Conservation (phyloP, 1,140 invertebrate genomes). For the Heliconius melpomene region DNA sequence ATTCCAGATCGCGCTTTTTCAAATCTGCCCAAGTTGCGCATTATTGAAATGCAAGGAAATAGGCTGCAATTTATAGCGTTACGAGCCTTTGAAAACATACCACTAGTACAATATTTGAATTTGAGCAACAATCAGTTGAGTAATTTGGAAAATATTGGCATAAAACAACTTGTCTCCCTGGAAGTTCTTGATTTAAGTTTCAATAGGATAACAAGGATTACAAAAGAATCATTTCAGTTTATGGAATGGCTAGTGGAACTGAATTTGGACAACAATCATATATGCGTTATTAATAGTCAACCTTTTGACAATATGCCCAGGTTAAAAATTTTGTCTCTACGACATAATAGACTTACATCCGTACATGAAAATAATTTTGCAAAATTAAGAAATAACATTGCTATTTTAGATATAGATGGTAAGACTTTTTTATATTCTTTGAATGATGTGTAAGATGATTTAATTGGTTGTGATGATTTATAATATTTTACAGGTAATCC, state of each 20-base stretch:
- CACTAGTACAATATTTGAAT: slow-evolving; percentile 90
- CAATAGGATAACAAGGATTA: slow-evolving; percentile 88
- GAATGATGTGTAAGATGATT: background rate
- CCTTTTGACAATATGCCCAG: slow-evolving; percentile 92
- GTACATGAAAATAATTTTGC: slow-evolving; percentile 89
- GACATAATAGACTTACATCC: slow-evolving; percentile 89
- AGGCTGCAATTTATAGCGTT: slow-evolving; percentile 86
- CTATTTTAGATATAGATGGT: slow-evolving; percentile 92
- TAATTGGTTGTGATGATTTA: slow-evolving; percentile 12
- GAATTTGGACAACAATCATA: slow-evolving; percentile 89
- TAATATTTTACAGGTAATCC: slow-evolving; percentile 86
- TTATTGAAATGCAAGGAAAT: slow-evolving; percentile 91
- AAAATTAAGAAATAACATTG: slow-evolving; percentile 89
- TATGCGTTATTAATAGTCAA: slow-evolving; percentile 86
- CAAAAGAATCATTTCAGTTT: slow-evolving; percentile 83
- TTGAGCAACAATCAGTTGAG: slow-evolving; percentile 89
- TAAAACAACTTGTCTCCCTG: slow-evolving; percentile 87
- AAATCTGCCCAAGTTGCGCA: slow-evolving; percentile 87
- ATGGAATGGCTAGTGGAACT: slow-evolving; percentile 93
- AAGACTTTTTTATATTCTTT: slow-evolving; percentile 51
- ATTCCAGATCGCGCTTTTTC: slow-evolving; percentile 88
- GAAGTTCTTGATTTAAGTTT: slow-evolving; percentile 90
- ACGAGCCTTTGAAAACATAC: slow-evolving; percentile 89
- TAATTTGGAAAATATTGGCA: slow-evolving; percentile 86
- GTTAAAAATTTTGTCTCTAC: slow-evolving; percentile 88